Evolutionary conservation across 2,113 vertebrate genomes (phyloP).

Genomic region (Cacatua alba): DNA sequence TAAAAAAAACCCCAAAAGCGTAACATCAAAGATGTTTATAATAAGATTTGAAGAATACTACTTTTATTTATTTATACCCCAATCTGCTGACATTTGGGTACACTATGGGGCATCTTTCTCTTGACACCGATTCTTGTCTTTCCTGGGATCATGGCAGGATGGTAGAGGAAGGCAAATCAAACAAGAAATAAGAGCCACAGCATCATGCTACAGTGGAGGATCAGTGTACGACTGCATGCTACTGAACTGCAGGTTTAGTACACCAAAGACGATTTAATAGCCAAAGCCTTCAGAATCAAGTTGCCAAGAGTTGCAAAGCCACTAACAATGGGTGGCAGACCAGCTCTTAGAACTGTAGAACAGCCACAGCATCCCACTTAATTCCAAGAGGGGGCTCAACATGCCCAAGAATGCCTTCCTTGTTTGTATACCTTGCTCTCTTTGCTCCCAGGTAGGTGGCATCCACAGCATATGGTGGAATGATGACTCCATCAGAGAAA

Average conservation of each 20-base stretch:
- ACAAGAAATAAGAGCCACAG: neutral
- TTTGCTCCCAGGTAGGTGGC: neutral
- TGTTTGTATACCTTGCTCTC: neutral
- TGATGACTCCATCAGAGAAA: neutral
- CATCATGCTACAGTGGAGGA: neutral
- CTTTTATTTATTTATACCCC: neutral
- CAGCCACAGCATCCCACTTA: neutral
- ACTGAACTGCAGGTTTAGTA: neutral
- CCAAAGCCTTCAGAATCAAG: neutral
- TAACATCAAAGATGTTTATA: neutral
- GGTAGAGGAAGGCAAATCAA: neutral
- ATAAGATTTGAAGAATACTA: neutral
- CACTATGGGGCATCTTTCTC: neutral
- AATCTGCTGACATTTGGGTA: neutral
- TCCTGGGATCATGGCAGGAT: neutral
- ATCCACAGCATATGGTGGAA: neutral
- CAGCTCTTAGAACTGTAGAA: neutral
- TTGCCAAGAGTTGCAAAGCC: neutral
- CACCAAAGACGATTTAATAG: neutral
- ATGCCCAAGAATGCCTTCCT: neutral
- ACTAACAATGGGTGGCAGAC: neutral
- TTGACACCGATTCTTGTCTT: neutral
- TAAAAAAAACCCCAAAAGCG: neutral
- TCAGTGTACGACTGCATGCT: neutral
- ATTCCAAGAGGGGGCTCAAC: neutral